These are phyloP conservation scores for Crocodylus rhombifer DNA, from an alignment of 2,797 vertebrate genomes.

Conservation along the genomic window DNA sequence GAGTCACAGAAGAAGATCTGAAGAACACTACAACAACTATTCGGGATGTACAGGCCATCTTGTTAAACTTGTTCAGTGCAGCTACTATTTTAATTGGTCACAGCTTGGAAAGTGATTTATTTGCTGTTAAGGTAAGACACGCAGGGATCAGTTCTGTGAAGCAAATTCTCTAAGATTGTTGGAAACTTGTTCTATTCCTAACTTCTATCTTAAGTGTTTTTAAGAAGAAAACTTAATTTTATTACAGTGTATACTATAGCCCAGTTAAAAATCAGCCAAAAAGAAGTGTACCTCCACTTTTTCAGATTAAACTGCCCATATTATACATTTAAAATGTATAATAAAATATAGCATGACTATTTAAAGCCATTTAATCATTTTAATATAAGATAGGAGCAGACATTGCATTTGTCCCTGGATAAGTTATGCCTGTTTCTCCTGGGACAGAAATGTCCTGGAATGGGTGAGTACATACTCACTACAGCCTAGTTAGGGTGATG, in stretches of 20 bases:
- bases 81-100: slow-evolving; percentile 88
- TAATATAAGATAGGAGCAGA: too few species aligned
- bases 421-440: too few species aligned
- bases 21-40: slow-evolving; percentile 76
- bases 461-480: too few species aligned
- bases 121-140: slow-evolving; percentile 86
- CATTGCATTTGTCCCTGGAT: too few species aligned
- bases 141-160: not conserved
- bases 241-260: not conserved
- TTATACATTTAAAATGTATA: too few species aligned
- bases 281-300: too few species aligned
- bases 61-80: slow-evolving; percentile 84
- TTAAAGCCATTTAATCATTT: too few species aligned
- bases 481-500: too few species aligned
- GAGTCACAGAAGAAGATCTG: slow-evolving; percentile 82
- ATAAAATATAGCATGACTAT: too few species aligned
- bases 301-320: too few species aligned
- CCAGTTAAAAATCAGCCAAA: not conserved
- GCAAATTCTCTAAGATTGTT: not conserved
- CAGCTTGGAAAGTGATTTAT: slow-evolving; percentile 83
- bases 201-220: not conserved
- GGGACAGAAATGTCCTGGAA: too few species aligned
- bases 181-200: not conserved
- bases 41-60: slow-evolving; percentile 81
- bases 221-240: not conserved